Conservation (phyloP, 2,888 invertebrate species). For the Calliphora vomitoria region DNA sequence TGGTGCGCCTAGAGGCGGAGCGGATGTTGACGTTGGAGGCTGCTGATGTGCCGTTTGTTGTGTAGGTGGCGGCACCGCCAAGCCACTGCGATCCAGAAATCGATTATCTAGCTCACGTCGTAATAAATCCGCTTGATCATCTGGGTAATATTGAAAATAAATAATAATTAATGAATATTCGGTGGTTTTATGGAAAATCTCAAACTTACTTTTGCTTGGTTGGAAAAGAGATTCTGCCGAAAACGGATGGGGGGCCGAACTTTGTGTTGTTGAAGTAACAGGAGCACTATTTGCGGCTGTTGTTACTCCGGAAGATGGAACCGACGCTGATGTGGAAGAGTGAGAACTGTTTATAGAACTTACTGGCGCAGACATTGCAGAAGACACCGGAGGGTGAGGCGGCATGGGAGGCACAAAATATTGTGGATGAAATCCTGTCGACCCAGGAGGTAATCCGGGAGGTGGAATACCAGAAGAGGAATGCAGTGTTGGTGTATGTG, state of each 20-base stretch:
- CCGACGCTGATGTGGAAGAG: conserved; percentile 74
- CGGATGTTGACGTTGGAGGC: conserved; percentile 93
- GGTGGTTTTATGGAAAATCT: too few species aligned
- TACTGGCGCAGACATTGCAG: conserved; percentile 57
- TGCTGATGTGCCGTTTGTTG: conserved; percentile 83
- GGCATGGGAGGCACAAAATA: conserved; percentile 73
- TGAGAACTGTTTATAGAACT: conserved; percentile 72
- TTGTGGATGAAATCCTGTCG: conserved; percentile 74
- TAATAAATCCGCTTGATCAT: conserved; percentile 92
- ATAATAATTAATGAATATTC: background rate
- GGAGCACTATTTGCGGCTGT: conserved; percentile 75
- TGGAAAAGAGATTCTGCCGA: conserved; percentile 95
- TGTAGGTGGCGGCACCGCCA: conserved; percentile 84
- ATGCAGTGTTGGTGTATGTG: conserved; percentile 77
- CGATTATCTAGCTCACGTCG: conserved; percentile 95
- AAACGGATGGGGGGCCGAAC: conserved; percentile 92
- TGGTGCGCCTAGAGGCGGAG: conserved; percentile 95
- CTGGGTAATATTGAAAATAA: conserved; percentile 76
- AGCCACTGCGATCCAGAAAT: conserved; percentile 94
- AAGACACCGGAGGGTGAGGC: conserved; percentile 61
- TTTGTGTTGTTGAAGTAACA: conserved; percentile 76
- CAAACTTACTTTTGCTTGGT: conserved; percentile 88
- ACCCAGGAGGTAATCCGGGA: conserved; percentile 83
- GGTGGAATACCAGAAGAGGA: conserved; percentile 89
- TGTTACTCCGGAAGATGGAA: conserved; percentile 74